Evolutionary conservation across 2,113 vertebrate genomes (phyloP), one percentile per base, ranked within the genome.

Genomic region (Stegastes partitus): DNA sequence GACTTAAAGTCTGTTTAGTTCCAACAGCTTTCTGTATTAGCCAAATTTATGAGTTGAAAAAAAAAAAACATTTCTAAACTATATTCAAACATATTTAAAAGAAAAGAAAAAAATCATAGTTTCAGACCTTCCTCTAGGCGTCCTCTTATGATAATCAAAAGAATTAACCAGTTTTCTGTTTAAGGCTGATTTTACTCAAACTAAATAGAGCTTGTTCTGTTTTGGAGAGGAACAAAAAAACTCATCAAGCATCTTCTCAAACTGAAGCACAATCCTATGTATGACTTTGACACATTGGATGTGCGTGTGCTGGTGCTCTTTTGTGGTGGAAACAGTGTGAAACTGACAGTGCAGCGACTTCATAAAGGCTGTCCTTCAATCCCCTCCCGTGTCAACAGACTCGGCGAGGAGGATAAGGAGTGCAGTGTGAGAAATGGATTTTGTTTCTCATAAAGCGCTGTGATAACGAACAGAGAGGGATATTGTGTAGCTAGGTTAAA

Each of bases 261-360:
- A 65, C 34, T 66, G 61, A 62, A 74, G 65, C 67, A 21, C 44
- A 68, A 63, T 45, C 58, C 50, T 42, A 34, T 10, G 11, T 73
- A 55, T 54, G 54, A 61, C 58, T 71, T 66, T 69, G 75, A 70
- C 53, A 64, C 64, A 65, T 53, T 57, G 42, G 22, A 53, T n/a
- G 47, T 68, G 65, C 39, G 22, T 55, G 53, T 61, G 65, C 39
- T 80, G 21, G 19, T 8, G 68, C 39, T 85, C 79, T 62, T 82
- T 82, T 89, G 68, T 77, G 10, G 61, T 56, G 21, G 45, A 70
- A 62, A 80, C 76, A 74, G 45, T 65, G 62, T 68, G 79, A 54
- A 83, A 69, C 2, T 76, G 78, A 82, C 50, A 75, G 53, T 22
- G 53, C 63, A 74, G 53, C 12, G 14, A 87, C 76, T 79, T 77